Conservation (phyloP, 2,113 vertebrate genomes). For the Turnix velox region DNA sequence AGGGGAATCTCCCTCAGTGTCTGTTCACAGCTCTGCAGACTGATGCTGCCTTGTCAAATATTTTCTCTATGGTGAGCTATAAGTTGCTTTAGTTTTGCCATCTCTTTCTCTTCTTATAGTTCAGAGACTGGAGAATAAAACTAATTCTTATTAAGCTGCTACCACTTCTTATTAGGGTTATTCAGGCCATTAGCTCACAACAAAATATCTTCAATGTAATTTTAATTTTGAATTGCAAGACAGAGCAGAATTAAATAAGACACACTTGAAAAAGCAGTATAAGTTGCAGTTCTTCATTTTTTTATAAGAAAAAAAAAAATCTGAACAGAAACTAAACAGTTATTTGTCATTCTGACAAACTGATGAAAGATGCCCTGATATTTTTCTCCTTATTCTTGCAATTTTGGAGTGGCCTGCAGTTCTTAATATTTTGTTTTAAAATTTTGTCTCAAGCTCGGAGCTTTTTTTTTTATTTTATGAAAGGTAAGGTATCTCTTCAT, state of each 20-base stretch:
- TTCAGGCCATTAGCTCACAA: background rate
- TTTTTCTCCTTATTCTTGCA: background rate
- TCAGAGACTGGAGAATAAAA: background rate
- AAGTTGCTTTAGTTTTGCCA: background rate
- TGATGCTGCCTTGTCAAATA: constrained; percentile 45
- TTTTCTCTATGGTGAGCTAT: constrained; percentile 17
- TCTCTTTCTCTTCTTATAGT: background rate
- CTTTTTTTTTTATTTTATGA: background rate
- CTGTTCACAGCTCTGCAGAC: constrained; percentile 20
- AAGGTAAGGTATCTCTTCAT: constrained; percentile 6
- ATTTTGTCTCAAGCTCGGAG: background rate
- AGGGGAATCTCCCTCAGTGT: background rate
- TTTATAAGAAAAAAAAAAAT: background rate
- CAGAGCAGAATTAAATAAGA: background rate
- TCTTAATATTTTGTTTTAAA: background rate
- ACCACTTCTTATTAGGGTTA: background rate
- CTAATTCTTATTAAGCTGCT: constrained; percentile 9
- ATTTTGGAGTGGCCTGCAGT: background rate
- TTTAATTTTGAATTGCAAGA: background rate
- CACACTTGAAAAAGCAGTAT: background rate
- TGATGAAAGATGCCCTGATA: background rate
- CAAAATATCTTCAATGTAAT: background rate
- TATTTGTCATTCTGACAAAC: background rate
- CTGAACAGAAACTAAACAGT: accelerated
- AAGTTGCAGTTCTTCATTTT: background rate